Base-by-base conservation (phyloP, 2,888 invertebrate species). In the Alloplasta piceator region DNA sequence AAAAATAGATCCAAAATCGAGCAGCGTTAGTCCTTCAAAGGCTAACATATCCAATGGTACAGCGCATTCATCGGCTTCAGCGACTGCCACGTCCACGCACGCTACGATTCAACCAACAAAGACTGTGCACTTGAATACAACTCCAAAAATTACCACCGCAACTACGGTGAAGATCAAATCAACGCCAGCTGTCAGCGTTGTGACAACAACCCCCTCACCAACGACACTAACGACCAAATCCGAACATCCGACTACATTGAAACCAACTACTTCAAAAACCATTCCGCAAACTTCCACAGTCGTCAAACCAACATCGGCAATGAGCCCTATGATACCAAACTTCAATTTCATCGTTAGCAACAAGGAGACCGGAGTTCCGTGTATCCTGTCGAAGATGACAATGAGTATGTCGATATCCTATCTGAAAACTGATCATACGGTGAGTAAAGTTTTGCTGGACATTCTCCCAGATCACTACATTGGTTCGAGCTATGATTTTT, bases 321-420 rank as follows among this genome's bases (percentile, higher is more conserved):
- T 50, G n/a, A 26, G 5, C 5, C 38, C 43, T 5, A 10, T 14
- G 0, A 10, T 55, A 14, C 60, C 83, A 3, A 75, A 38, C 3
- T 84, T 83, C 52, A 61, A 83, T 48, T 84, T 78, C 76, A 46
- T 80, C n/a, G 76, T 85, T 4, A 66, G 48, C n/a, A 56, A 83
- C 70, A 68, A 58, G 26, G 66, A 50, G 4, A 83, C 83, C 0
- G 78, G 76, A 9, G 63, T 81, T 41, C 73, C 78, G 1, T 86
- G 86, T 46, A 79, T 84, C 10, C 73, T 86, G n/a, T 77, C 80
- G 5, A 81, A 76, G 12, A 84, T 86, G 83, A 60, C 82, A 4
- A 82, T 86, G 7, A 78, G 68, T 38, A 48, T 86, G 75, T 80
- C 52, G 12, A 83, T 80, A 6, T 41, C 52, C n/a, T 86, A 85